Evolutionary conservation across 2,113 vertebrate genomes (phyloP).

Genomic region (Aythya baeri): DNA sequence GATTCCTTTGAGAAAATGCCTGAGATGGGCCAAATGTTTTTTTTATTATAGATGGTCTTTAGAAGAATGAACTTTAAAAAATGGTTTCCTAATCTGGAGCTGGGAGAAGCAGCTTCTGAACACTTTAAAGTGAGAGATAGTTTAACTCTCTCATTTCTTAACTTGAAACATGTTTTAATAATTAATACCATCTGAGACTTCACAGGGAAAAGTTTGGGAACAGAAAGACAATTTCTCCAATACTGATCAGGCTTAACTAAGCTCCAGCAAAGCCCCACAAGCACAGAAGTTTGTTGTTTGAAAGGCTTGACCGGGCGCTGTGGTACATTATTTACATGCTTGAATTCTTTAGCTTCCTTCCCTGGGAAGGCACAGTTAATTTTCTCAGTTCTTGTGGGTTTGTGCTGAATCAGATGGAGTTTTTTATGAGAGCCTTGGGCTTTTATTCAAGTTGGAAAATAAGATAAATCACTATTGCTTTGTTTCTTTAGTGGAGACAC

Average conservation of each 20-base stretch:
- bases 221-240: background rate
- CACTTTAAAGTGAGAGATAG: conserved; percentile 2
- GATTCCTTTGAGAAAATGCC: background rate
- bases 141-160: background rate
- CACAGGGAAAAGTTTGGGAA: background rate
- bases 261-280: background rate
- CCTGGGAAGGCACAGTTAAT: conserved; percentile 4
- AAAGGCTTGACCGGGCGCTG: background rate
- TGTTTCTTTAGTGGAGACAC: conserved; percentile 37
- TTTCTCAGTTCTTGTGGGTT: conserved; percentile 16
- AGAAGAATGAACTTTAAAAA: background rate
- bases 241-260: background rate
- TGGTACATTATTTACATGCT: background rate
- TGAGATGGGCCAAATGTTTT: background rate
- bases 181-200: background rate
- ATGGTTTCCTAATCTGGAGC: background rate
- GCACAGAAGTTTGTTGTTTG: background rate
- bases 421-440: conserved; percentile 36
- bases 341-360: conserved; percentile 43
- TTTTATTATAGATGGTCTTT: background rate
- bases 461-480: conserved; percentile 50
- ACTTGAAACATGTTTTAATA: conserved; percentile 20
- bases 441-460: conserved; percentile 34
- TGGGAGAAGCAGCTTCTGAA: background rate
- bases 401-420: conserved; percentile 42